These are phyloP conservation scores for Drosophila mettleri DNA, from an alignment of 2,888 invertebrate genomes.

Conservation along the genomic window DNA sequence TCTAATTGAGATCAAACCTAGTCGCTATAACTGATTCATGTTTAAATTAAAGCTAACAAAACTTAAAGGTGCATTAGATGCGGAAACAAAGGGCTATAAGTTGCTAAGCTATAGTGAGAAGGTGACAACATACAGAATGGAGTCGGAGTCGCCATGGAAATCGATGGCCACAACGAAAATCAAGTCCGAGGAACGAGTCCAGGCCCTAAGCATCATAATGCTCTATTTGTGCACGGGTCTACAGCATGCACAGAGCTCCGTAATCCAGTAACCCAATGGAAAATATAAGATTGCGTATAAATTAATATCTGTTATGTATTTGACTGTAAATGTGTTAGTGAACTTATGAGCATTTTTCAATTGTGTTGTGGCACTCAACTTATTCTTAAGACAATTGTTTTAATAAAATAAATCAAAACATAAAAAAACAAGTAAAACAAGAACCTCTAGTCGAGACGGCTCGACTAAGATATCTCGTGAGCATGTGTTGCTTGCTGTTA, in stretches of 20 bases:
- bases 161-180: conserved; percentile 36
- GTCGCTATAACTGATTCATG: not conserved
- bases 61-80: conserved; percentile 90
- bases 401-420: conserved; percentile 10
- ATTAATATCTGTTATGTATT: conserved; percentile 36
- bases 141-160: conserved; percentile 87
- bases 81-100: conserved; percentile 87
- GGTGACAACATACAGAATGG: conserved; percentile 80
- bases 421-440: not conserved
- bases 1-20: conserved; percentile 4
- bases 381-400: conserved; percentile 52
- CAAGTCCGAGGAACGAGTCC: conserved; percentile 93
- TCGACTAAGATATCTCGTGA: too few species aligned
- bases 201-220: conserved; percentile 96
- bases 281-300: not conserved
- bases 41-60: conserved; percentile 88
- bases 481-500: too few species aligned
- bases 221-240: conserved; percentile 97
- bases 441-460: too few species aligned
- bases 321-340: conserved; percentile 75
- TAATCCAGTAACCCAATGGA: conserved; percentile 66
- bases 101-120: conserved; percentile 76
- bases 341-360: conserved; percentile 61
- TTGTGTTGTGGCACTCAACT: conserved; percentile 51
- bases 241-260: conserved; percentile 87